Percentiles rank a stretch among this genome's conserved stretches.
Evolutionary conservation across 2,797 vertebrate genomes (phyloP).

Genomic region (Mico argentatus): DNA sequence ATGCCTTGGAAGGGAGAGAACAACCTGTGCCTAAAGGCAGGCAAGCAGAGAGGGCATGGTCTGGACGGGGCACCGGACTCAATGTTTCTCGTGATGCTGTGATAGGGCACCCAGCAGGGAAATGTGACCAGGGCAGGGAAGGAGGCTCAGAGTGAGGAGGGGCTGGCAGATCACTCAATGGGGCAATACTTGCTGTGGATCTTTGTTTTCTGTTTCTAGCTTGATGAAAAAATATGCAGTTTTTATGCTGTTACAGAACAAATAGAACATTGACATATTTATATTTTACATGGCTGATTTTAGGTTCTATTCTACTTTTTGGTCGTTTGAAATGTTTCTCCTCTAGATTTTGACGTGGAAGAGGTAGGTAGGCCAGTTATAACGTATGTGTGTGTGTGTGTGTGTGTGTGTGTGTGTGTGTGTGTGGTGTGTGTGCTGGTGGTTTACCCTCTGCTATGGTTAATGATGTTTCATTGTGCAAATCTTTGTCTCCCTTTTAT

Average conservation of each 20-base stretch:
- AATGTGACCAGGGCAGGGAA: accelerated
- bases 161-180: too few species aligned
- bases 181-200: neutral
- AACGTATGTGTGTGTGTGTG: neutral
- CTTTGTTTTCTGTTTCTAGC: conserved; percentile 14
- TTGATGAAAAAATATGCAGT: neutral
- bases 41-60: neutral
- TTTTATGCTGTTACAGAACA: conserved; percentile 18
- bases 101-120: neutral
- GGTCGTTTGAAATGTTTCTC: neutral
- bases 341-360: neutral
- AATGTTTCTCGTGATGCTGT: neutral
- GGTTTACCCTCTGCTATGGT: neutral
- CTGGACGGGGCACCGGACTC: neutral
- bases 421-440: neutral
- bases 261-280: neutral
- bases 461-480: neutral
- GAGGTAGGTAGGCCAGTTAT: neutral
- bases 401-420: too few species aligned
- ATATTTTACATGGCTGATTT: neutral
- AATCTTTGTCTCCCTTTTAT: neutral
- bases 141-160: neutral
- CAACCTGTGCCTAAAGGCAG: neutral
- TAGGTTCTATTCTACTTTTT: neutral
- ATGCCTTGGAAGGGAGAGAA: neutral